Conservation (phyloP, 2,888 invertebrate species). For the Lacanobia oleracea region DNA sequence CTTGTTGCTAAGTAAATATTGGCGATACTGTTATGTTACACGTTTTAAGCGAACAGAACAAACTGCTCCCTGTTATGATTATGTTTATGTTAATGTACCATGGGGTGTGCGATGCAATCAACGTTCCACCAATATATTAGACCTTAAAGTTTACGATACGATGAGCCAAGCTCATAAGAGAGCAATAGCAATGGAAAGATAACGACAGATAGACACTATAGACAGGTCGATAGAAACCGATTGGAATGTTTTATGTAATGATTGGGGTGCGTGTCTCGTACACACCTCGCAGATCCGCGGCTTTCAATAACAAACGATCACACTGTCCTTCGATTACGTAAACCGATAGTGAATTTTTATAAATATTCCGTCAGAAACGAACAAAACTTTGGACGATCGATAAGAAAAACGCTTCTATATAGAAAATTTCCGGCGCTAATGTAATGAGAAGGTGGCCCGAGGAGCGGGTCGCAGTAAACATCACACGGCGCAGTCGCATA, state of each 20-base stretch:
- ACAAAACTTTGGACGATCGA: constrained; percentile 77
- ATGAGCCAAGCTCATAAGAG: constrained; percentile 44
- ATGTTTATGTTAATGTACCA: constrained; percentile 29
- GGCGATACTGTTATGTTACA: constrained; percentile 48
- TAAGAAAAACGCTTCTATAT: constrained; percentile 76
- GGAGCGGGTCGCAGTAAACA: constrained; percentile 78
- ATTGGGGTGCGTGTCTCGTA: constrained; percentile 67
- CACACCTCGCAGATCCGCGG: constrained; percentile 75
- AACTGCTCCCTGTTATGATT: constrained; percentile 36
- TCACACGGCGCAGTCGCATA: constrained; percentile 82
- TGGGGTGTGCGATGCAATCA: constrained; percentile 17
- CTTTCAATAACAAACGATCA: constrained; percentile 78
- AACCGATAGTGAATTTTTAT: constrained; percentile 81
- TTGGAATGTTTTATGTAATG: constrained; percentile 77
- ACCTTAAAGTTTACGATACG: constrained; percentile 21
- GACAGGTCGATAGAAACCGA: constrained; percentile 61
- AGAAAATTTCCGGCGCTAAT: constrained; percentile 79
- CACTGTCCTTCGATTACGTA: constrained; percentile 84
- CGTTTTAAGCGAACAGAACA: constrained; percentile 30
- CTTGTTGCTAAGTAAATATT: constrained; percentile 69
- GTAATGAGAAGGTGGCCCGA: constrained; percentile 75
- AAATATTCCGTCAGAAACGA: constrained; percentile 77
- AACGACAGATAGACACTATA: constrained; percentile 50
- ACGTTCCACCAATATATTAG: constrained; percentile 2
- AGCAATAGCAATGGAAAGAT: constrained; percentile 59